Evolutionary conservation across 2,888 invertebrate species (phyloP).

Genomic region (Leucophenga maculata): DNA sequence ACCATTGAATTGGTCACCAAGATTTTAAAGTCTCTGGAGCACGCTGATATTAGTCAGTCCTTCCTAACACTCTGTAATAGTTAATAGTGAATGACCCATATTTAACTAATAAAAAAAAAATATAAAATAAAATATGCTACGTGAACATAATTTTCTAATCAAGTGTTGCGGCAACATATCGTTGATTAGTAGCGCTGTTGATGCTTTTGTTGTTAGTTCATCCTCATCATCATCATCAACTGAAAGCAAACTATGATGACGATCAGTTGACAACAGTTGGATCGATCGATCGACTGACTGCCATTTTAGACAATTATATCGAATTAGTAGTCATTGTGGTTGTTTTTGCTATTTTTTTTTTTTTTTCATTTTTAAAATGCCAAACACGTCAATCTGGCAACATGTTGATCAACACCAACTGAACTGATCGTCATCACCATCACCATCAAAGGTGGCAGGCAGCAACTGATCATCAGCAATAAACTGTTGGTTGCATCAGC

Average conservation of each 20-base stretch:
- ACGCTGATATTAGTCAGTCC: too few relatives aligned
- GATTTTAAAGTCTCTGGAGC: too few relatives aligned
- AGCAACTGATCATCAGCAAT: not conserved
- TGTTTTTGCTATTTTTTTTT: conserved; percentile 50
- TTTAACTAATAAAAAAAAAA: conserved; percentile 38
- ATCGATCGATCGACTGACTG: conserved; percentile 48
- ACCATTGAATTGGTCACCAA: too few relatives aligned
- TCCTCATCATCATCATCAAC: too few relatives aligned
- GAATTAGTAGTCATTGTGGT: conserved; percentile 34
- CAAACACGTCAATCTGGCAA: conserved; percentile 59
- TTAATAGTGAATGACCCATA: too few relatives aligned
- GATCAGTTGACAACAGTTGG: not conserved
- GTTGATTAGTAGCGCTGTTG: conserved; percentile 14
- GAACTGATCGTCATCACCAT: conserved; percentile 18
- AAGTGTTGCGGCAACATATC: conserved; percentile 23
- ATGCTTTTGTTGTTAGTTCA: not conserved
- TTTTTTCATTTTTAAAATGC: conserved; percentile 56
- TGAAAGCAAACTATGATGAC: not conserved
- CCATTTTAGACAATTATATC: conserved; percentile 40
- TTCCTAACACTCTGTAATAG: too few relatives aligned
- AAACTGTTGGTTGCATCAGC: not conserved
- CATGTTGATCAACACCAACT: conserved; percentile 60
- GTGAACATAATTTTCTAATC: not conserved
- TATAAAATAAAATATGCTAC: too few relatives aligned
- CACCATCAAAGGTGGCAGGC: not conserved